Base-by-base conservation (phyloP, 2,888 invertebrate species). In the Trichopoda pennipes region DNA sequence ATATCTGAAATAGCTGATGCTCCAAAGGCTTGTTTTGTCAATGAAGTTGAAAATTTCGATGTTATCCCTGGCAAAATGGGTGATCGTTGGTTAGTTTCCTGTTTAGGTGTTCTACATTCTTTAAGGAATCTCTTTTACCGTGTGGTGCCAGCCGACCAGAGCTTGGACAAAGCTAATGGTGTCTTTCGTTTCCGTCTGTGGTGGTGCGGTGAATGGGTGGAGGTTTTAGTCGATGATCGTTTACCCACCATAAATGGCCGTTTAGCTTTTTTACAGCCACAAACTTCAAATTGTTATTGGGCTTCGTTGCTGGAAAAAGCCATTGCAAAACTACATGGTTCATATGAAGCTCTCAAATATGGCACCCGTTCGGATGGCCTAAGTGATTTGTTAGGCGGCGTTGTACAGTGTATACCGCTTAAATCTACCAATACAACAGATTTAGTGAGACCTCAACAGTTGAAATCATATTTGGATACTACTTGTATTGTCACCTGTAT, bases 191-290 rank as follows among this genome's bases (percentile, higher is more conserved):
- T 98, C 91, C 94, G 97, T 0, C 91, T 98, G 23, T 98, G 97
- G 97, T 97, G 97, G 96, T 97, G 96, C 88, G 97, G 97, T 6
- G 96, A 97, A 89, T 98, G 97, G 97, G 94, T 95, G 32, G 97
- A 97, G 90, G 95, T 96, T 44, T 92, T 97, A 64, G 96, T 98
- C 19, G 97, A 98, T 90, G 98, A 98, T 90, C 93, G 96, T 23
- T 92, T 98, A 80, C 97, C 97, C 8, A 97, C 97, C 0, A 96
- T 97, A 53, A 95, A 96, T 89, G 96, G 96, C 12, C 94, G 95
- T 84, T 92, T 97, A 82, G 96, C 96, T 49, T 98, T 98, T 91
- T 93, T 97, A 81, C 97, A 97, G 90, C 94, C 95, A 53, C 94
- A 94, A 85, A 93, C 94, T 85, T 94, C 95, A 1, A 95, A 96